These are phyloP conservation scores for Venustoraphidia nigricollis DNA, from an alignment of 2,888 invertebrate genomes.

Conservation along the genomic window DNA sequence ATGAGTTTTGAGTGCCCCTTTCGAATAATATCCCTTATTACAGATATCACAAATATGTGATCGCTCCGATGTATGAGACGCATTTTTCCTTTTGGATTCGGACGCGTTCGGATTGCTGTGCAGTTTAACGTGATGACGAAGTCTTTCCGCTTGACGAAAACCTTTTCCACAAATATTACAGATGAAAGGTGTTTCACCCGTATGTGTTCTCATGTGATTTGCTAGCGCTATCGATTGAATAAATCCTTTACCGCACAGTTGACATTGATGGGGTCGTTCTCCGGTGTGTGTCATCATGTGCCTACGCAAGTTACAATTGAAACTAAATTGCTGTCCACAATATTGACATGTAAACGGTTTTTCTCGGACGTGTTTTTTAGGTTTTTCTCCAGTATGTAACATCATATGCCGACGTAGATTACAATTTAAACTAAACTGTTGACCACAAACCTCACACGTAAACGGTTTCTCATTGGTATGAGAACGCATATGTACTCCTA, in stretches of 20 bases:
- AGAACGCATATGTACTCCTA: too few species aligned
- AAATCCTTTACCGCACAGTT: neutral
- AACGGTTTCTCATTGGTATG: too few species aligned
- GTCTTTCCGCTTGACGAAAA: constrained; percentile 10
- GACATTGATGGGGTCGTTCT: too few species aligned
- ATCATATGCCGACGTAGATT: too few species aligned
- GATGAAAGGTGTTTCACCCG: constrained; percentile 1
- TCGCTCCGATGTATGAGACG: neutral
- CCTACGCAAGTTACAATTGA: neutral
- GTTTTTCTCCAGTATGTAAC: too few species aligned
- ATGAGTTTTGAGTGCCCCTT: neutral
- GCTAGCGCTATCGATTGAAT: too few species aligned
- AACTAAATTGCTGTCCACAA: constrained; percentile 3
- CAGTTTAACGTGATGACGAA: constrained; percentile 4
- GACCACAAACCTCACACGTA: too few species aligned
- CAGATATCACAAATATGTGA: neutral
- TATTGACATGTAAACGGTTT: constrained; percentile 10
- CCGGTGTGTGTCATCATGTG: too few species aligned
- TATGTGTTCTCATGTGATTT: too few species aligned
- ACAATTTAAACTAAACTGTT: too few species aligned
- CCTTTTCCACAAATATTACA: constrained; percentile 10
- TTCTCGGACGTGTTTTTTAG: constrained; percentile 2
- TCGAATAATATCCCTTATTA: neutral
- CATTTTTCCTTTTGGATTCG: neutral
- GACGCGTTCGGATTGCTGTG: neutral